Percentiles rank a stretch among this genome's conserved stretches.
Evolutionary conservation across 1,140 invertebrate genomes (phyloP).

Genomic region (Caerostris extrusa): DNA sequence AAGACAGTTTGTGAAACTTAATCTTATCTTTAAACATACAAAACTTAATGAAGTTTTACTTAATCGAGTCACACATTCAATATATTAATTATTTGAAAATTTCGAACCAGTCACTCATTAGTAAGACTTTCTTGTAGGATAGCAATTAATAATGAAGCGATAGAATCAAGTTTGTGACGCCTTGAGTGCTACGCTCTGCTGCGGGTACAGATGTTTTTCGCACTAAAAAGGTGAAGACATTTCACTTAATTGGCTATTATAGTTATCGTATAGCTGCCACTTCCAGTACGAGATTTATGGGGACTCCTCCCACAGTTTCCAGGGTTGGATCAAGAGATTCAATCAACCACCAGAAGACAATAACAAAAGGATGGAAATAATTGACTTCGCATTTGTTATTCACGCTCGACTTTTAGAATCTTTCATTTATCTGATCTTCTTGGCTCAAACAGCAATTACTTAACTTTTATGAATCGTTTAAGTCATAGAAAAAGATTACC

Average conservation of each 20-base stretch:
- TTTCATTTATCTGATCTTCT: too few relatives aligned
- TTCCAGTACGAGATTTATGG: background rate
- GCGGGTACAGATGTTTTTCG: background rate
- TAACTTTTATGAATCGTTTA: too few relatives aligned
- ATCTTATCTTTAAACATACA: conserved; percentile 10
- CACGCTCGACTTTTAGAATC: too few relatives aligned
- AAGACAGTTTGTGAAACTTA: background rate
- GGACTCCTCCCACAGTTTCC: background rate
- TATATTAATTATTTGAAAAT: conserved; percentile 4
- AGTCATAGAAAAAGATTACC: too few relatives aligned
- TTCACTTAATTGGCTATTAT: conserved; percentile 19
- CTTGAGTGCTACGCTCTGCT: background rate
- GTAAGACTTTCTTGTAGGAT: background rate
- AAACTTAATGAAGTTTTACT: background rate
- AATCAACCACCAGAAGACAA: background rate
- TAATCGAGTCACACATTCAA: background rate
- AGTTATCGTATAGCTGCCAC: background rate
- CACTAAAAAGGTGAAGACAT: background rate
- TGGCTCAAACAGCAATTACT: too few relatives aligned
- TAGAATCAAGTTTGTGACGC: background rate
- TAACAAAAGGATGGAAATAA: background rate
- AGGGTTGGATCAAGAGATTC: background rate
- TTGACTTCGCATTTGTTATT: too few relatives aligned
- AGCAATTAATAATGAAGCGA: background rate
- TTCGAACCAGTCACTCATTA: background rate